Conservation (phyloP, 2,113 vertebrate genomes). For the Bos indicus region DNA sequence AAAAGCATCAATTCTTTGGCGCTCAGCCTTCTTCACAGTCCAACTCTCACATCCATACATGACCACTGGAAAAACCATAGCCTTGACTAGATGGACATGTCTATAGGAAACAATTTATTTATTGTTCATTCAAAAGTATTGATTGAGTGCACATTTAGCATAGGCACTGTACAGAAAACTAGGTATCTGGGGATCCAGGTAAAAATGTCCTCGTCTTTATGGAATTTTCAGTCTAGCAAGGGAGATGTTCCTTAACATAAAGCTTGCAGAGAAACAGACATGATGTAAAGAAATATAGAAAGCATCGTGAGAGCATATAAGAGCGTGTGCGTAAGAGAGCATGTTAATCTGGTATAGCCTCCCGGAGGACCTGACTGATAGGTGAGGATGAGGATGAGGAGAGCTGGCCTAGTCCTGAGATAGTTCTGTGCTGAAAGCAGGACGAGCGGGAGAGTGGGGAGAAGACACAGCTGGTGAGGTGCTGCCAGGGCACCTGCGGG, state of each 20-base stretch:
- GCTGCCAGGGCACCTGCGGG: not conserved
- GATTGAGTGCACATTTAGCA: not conserved
- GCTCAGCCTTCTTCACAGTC: too few relatives aligned
- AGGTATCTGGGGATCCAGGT: not conserved
- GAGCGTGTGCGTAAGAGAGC: not conserved
- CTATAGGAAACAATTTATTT: not conserved
- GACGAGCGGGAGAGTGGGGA: not conserved
- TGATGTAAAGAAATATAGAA: not conserved
- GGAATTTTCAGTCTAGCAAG: not conserved
- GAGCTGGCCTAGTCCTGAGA: not conserved
- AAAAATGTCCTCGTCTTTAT: not conserved
- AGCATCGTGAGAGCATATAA: not conserved
- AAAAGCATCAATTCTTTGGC: too few relatives aligned
- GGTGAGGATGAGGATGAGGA: not conserved
- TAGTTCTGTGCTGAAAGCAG: not conserved
- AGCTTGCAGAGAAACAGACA: not conserved
- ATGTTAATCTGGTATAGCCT: not conserved
- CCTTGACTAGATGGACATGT: not conserved
- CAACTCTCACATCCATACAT: too few relatives aligned
- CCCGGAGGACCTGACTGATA: not conserved
- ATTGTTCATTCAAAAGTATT: not conserved
- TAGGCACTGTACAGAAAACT: not conserved
- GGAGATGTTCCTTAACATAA: not conserved
- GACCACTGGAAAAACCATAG: too few relatives aligned
- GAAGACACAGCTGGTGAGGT: not conserved